Evolutionary conservation across 2,113 vertebrate genomes (phyloP).

Genomic region (Drymodes brunneopygia): DNA sequence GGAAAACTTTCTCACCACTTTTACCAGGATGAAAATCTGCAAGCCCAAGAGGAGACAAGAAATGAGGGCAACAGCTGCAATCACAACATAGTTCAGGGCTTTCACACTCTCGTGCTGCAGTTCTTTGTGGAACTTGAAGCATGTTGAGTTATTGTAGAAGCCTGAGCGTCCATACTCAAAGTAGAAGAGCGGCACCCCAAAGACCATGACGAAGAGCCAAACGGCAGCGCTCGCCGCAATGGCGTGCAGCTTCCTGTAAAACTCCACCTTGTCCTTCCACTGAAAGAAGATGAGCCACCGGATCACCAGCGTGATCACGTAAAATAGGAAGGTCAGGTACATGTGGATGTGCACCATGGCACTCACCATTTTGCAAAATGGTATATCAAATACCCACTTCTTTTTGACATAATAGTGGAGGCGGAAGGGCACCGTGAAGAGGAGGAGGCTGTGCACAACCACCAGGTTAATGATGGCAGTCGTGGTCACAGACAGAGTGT

Average conservation of each 20-base stretch:
- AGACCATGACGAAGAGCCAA: constrained; percentile 75
- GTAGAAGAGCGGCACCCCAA: constrained; percentile 47
- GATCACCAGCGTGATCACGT: constrained; percentile 78
- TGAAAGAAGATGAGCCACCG: constrained; percentile 81
- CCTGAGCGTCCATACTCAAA: constrained; percentile 67
- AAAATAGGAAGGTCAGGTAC: constrained; percentile 89
- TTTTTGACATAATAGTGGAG: constrained; percentile 74
- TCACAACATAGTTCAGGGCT: constrained; percentile 75
- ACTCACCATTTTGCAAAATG: constrained; percentile 80
- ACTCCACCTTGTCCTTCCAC: constrained; percentile 69
- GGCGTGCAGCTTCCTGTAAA: constrained; percentile 77
- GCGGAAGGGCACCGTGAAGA: constrained; percentile 88
- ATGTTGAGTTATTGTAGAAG: background rate
- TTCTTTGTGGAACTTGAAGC: constrained; percentile 78
- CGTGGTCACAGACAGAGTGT: constrained; percentile 79
- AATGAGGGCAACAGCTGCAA: constrained; percentile 44
- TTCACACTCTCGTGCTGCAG: background rate
- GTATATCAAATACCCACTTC: constrained; percentile 55
- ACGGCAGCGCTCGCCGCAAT: constrained; percentile 67
- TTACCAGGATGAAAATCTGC: constrained; percentile 73
- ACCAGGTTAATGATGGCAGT: constrained; percentile 85
- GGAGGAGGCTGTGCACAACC: constrained; percentile 80
- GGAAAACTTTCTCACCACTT: constrained; percentile 62
- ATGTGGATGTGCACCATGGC: constrained; percentile 90
- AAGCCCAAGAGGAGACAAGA: constrained; percentile 65